Percentiles rank a stretch among this genome's conserved stretches.
phyloP scores from a whole-genome alignment of 2,797 vertebrate species.

The Microhierax caerulescens region DNA sequence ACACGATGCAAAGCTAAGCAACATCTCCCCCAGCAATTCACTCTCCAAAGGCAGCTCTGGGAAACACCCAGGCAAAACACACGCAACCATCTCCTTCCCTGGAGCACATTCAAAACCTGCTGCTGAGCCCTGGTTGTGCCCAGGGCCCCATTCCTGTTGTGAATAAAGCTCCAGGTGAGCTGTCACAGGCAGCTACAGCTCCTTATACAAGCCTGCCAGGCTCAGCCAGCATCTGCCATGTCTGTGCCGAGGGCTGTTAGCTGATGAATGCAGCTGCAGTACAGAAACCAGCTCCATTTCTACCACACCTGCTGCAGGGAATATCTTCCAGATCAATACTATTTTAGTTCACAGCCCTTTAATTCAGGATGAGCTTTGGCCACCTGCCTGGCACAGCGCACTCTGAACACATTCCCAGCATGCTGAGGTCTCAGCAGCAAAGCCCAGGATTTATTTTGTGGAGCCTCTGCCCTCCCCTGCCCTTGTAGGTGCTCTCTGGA shows the following conservation, averaged over 20 bases:
- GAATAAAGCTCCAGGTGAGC: not conserved
- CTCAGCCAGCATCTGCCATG: too few relatives aligned
- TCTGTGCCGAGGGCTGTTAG: not conserved
- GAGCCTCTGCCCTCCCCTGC: too few relatives aligned
- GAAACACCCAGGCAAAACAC: not conserved
- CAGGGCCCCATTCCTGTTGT: rapidly evolving
- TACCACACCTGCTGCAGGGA: not conserved
- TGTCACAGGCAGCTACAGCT: not conserved
- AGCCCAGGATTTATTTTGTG: not conserved
- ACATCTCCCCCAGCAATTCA: not conserved
- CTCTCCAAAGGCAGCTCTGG: not conserved
- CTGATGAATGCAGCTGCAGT: not conserved
- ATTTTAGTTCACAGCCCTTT: not conserved
- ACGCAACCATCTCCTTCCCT: not conserved
- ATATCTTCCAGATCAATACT: not conserved
- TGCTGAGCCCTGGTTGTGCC: too few relatives aligned
- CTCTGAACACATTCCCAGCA: not conserved
- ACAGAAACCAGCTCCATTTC: not conserved
- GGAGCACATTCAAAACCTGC: not conserved
- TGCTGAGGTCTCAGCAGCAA: not conserved
- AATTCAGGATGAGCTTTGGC: not conserved
- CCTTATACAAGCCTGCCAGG: not conserved
- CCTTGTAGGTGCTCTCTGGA: not conserved
- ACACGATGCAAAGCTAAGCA: not conserved
- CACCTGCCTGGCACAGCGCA: not conserved